Evolutionary conservation across 2,113 vertebrate species (phyloP), one percentile per base, ranked within the genome.

Genomic region (Ramphastos sulfuratus): DNA sequence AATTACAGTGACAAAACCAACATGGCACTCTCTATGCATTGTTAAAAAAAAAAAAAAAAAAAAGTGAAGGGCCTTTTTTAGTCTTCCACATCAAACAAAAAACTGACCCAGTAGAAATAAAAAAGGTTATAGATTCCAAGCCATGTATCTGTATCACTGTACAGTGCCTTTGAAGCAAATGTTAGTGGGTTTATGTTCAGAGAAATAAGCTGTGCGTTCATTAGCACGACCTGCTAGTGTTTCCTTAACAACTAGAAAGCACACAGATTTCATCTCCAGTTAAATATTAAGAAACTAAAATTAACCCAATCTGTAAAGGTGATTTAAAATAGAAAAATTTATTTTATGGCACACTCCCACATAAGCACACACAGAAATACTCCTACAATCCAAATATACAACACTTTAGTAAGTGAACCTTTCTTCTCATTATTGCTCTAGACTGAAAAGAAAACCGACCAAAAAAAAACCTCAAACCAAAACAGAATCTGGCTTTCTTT

Each of bases 171-270:
- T 52, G 67, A 13, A 82, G 25, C 48, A 72, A 79, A 69, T 55
- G 16, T 39, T 75, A 82, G 18, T 10, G 8, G 63, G 9, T 78
- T 76, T 59, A 50, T 46, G 5, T 52, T 88, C 55, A 88, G 44
- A 92, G 73, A 91, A 91, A 70, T 61, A 67, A 94, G 31, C 18
- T 56, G 23, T 31, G 28, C 65, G 60, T 88, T 54, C 4, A 4
- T 89, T 82, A 82, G 19, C 52, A 33, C 33, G 44, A 77, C 58
- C 35, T 3, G 17, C 42, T 24, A 69, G 10, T 52, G 42, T 81
- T 87, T 91, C 91, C 76, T 60, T 72, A 58, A 78, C 87, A 95
- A 87, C 44, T 65, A 80, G 55, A 84, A 95, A 94, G 75, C 20
- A 82, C 1, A 13, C 55, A 88, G 50, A 66, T 33, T 66, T 82